A percentile compares a stretch with the other conserved stretches of the same genome.
These are phyloP conservation scores for Tolmerus cingulatus DNA, from an alignment of 2,888 invertebrate genomes.

Conservation along the genomic window DNA sequence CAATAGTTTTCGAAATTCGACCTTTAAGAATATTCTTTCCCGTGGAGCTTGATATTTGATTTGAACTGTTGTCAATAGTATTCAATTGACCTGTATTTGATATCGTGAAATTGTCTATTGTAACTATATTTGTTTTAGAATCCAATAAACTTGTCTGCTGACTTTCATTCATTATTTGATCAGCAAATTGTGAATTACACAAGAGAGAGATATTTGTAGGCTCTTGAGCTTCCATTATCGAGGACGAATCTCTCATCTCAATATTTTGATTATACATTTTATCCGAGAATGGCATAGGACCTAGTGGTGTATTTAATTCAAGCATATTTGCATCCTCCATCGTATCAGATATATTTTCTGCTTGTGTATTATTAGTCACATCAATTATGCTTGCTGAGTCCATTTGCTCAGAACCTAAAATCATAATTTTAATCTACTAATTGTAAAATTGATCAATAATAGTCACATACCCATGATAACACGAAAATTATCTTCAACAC, in stretches of 20 bases:
- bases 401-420: conserved; percentile 55
- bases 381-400: conserved; percentile 59
- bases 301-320: conserved; percentile 59
- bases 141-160: conserved; percentile 12
- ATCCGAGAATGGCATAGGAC: conserved; percentile 55
- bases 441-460: background rate
- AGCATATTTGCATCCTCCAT: conserved; percentile 60
- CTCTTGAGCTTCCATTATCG: conserved; percentile 27
- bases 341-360: conserved; percentile 18
- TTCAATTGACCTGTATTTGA: background rate
- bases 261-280: conserved; percentile 37
- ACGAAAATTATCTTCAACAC: conserved; percentile 57
- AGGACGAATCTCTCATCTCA: conserved; percentile 20
- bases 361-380: conserved; percentile 52
- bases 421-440: background rate
- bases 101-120: conserved; percentile 34
- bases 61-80: background rate
- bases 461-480: conserved; percentile 54
- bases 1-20: conserved; percentile 58
- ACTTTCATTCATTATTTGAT: conserved; percentile 35
- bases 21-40: conserved; percentile 60
- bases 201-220: conserved; percentile 18
- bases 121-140: conserved; percentile 27
- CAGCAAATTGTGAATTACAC: conserved; percentile 26
- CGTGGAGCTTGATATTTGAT: conserved; percentile 46